Percentiles rank a stretch among this genome's conserved stretches.
Conservation (phyloP, 1,140 invertebrate genomes). For the Heliconius eleuchia region DNA sequence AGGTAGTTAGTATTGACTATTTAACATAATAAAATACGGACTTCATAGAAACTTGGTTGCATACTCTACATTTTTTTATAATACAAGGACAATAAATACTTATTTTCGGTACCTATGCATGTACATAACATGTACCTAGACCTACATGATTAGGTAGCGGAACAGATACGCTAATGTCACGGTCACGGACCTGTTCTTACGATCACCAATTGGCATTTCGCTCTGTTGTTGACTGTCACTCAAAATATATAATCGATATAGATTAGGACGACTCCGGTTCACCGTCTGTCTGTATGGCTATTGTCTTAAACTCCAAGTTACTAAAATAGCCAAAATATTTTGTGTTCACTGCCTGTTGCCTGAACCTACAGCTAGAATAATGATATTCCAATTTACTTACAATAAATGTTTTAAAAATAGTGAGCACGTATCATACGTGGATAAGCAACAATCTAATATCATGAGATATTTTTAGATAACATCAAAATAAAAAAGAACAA, state of each 20-base stretch:
- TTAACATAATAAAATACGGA: too few species aligned
- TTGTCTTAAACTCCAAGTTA: too few species aligned
- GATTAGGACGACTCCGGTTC: background rate
- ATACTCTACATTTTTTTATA: too few species aligned
- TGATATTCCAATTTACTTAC: too few species aligned
- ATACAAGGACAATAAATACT: too few species aligned
- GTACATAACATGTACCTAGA: background rate
- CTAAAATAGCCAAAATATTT: too few species aligned
- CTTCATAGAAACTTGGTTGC: too few species aligned
- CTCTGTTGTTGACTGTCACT: slow-evolving; percentile 50
- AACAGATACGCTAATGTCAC: slow-evolving; percentile 64
- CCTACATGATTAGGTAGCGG: slow-evolving; percentile 47
- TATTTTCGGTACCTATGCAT: background rate
- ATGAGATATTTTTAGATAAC: background rate
- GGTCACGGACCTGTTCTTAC: slow-evolving; percentile 59
- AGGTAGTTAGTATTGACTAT: too few species aligned
- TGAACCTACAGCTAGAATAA: too few species aligned
- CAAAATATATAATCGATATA: slow-evolving; percentile 16
- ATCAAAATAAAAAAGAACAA: background rate
- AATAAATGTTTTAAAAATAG: background rate
- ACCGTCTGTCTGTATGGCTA: background rate
- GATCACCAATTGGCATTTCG: slow-evolving; percentile 63
- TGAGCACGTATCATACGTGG: background rate
- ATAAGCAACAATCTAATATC: slow-evolving; percentile 4
- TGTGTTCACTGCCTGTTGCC: too few species aligned